Conservation (phyloP, 2,888 invertebrate species). For the Drosophila subsilvestris region DNA sequence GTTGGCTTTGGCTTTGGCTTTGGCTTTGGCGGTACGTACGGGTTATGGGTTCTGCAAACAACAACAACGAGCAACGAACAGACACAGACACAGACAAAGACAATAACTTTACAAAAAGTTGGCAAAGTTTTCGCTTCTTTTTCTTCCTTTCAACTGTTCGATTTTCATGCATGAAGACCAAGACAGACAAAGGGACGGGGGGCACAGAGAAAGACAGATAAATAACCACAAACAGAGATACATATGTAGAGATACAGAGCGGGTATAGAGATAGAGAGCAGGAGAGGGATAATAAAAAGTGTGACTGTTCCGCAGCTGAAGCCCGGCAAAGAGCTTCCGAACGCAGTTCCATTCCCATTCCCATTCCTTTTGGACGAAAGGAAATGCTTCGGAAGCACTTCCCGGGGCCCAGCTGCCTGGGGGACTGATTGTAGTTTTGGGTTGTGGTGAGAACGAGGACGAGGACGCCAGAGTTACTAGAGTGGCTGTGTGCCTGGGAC, state of each 20-base stretch:
- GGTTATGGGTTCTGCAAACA: constrained; percentile 43
- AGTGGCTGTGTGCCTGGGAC: constrained; percentile 35
- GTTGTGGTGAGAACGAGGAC: not conserved
- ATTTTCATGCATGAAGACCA: constrained; percentile 55
- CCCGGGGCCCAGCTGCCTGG: constrained; percentile 31
- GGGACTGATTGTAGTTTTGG: not conserved
- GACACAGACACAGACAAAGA: constrained; percentile 44
- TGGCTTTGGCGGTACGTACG: not conserved
- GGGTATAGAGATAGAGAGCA: constrained; percentile 15
- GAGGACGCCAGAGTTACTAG: constrained; percentile 1
- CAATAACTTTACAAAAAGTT: constrained; percentile 38
- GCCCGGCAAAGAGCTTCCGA: constrained; percentile 29
- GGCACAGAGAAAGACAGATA: constrained; percentile 24
- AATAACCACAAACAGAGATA: constrained; percentile 27
- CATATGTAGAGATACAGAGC: constrained; percentile 16
- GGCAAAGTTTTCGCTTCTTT: constrained; percentile 16
- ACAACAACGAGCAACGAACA: constrained; percentile 58
- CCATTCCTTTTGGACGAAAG: not conserved
- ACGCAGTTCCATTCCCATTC: not conserved
- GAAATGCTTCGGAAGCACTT: constrained; percentile 19
- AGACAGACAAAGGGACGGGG: constrained; percentile 23
- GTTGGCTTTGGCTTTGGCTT: not conserved
- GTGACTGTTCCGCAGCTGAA: constrained; percentile 29
- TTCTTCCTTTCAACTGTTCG: constrained; percentile 19
- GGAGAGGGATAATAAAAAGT: constrained; percentile 21